Percentiles rank a stretch among this genome's conserved stretches.
Evolutionary conservation across 2,113 vertebrate species (phyloP).

Genomic region (Sterna hirundo): DNA sequence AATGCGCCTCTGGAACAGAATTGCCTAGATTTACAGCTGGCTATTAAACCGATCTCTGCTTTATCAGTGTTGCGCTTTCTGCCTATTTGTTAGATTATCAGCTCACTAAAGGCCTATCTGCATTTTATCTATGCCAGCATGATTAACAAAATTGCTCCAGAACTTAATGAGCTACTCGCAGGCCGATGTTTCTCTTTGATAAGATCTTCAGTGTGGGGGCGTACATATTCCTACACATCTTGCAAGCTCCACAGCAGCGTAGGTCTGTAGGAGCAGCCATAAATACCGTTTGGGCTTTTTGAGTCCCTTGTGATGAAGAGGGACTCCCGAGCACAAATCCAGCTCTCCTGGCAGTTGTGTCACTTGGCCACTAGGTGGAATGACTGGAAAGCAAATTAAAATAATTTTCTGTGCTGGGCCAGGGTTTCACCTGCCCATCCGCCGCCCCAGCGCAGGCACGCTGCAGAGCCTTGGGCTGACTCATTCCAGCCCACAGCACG

Average conservation of each 20-base stretch:
- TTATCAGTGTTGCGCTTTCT: conserved; percentile 56
- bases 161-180: conserved; percentile 44
- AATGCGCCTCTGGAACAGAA: background rate
- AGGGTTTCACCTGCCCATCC: background rate
- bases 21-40: conserved; percentile 52
- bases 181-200: background rate
- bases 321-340: background rate
- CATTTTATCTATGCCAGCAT: conserved; percentile 45
- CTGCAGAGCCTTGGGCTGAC: conserved; percentile 1
- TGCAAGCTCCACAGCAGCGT: background rate
- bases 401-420: background rate
- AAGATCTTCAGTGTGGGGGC: conserved; percentile 4
- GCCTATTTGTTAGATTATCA: conserved; percentile 59
- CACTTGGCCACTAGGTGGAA: conserved; percentile 48
- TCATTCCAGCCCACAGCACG: conserved; percentile 1
- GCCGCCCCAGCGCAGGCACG: background rate
- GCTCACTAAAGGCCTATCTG: conserved; percentile 56
- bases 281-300: background rate
- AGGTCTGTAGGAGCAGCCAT: background rate
- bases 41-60: conserved; percentile 38
- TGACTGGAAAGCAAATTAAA: conserved; percentile 30
- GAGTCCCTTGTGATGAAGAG: background rate
- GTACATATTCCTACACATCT: background rate
- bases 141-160: conserved; percentile 12
- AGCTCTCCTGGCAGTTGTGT: background rate